Percentiles rank a stretch among this genome's conserved stretches.
Conservation (phyloP, 1,140 invertebrate genomes). For the Calliopsis andreniformis region DNA sequence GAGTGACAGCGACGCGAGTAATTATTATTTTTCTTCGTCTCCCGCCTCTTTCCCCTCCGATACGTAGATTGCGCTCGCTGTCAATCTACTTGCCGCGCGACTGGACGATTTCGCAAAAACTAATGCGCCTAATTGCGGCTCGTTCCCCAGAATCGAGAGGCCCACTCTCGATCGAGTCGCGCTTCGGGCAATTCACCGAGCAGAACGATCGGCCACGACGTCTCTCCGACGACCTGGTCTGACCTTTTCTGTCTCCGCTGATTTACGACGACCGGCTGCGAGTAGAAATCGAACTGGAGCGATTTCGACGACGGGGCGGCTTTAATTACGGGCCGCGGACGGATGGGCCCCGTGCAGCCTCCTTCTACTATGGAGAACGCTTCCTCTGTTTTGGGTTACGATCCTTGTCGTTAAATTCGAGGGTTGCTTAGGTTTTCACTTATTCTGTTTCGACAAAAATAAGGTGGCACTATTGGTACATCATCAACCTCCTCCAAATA, state of each 20-base stretch:
- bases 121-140: constrained; percentile 55
- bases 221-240: constrained; percentile 4
- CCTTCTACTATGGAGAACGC: neutral
- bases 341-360: neutral
- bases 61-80: neutral
- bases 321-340: constrained; percentile 58
- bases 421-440: too few relatives aligned
- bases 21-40: constrained; percentile 44
- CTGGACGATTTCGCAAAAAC: constrained; percentile 42
- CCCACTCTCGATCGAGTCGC: constrained; percentile 37
- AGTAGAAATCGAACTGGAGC: constrained; percentile 66
- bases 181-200: constrained; percentile 31
- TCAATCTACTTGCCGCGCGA: constrained; percentile 28
- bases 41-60: constrained; percentile 11
- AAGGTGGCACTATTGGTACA: too few relatives aligned
- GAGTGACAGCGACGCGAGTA: constrained; percentile 42
- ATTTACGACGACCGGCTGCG: constrained; percentile 63
- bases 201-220: constrained; percentile 18
- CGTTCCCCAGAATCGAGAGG: constrained; percentile 41
- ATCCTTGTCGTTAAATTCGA: neutral
- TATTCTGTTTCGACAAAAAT: too few relatives aligned
- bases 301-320: constrained; percentile 56
- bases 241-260: constrained; percentile 64
- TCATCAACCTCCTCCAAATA: too few relatives aligned
- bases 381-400: neutral